Evolutionary conservation across 2,888 invertebrate genomes (phyloP), one percentile per base, ranked within the genome.

Genomic region (Prenolepis imparis): DNA sequence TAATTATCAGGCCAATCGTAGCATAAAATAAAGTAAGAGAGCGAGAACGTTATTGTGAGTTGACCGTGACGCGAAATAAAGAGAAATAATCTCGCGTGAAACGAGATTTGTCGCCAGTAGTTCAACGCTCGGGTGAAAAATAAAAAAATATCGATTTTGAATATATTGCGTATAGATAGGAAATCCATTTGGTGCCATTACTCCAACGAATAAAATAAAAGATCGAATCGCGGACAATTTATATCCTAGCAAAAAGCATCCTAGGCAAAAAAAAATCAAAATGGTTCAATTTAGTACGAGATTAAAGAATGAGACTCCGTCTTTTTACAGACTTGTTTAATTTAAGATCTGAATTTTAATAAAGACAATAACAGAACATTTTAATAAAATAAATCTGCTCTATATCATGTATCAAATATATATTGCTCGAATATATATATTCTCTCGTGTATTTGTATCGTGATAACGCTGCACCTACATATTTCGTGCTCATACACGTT

Each of bases 211-310:
- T 18, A 12, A 80, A 48, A 80, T 80, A 80, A 59, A 44, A 70
- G 59, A 80, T 80, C 24, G 24, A 80, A 80, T 70, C 59, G 9
- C 72, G 41, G 18, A 36, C 24, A 59, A 80, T 80, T 70, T 80
- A 61, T 36, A 8, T 48, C 12, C 21, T 48, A n/a, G 1, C 28
- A 21, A 48, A 80, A 59, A 36, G 3, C n/a, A 41, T 78, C 1
- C 12, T 24, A 12, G 15, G 4, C n/a, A 21, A 44, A 44, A 68
- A 63, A 77, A 64, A 36, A 36, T 44, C 18, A 11, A 21, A 59
- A 36, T 9, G 1, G 3, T 68, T 21, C 2, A 67, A 59, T 68
- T 44, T 2, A 44, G n/a, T 32, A 41, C 28, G 12, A 4, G 9
- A 59, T 59, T 18, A 21, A 32, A 39, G 18, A 32, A 44, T 41